These are phyloP conservation scores for western clawed frog (Xenopus tropicalis) DNA, from an alignment of 2,113 vertebrate species.

Conservation along the genomic window UCB_Xtro_10.0 CM004445.2:143762501-143763000, in stretches of 20 bases:
- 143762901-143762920: conserved; percentile 32
- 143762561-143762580: neutral
- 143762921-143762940: conserved; percentile 63
- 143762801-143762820: neutral
- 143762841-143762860: neutral
- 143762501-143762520: no score
- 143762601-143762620: neutral
- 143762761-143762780: neutral
- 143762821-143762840: neutral
- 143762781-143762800: no score
- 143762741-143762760: neutral
- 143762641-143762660: no score
- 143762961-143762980: no score
- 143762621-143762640: neutral
- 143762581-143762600: neutral
- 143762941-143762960: neutral
- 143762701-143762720: neutral
- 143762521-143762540: no score
- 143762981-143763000: neutral
- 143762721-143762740: neutral
- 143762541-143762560: neutral
- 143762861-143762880: neutral
- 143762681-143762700: neutral
- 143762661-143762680: neutral
- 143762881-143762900: neutral